Evolutionary conservation across 2,888 invertebrate genomes (phyloP).

Genomic region (Prosopocoilus inquinatus): DNA sequence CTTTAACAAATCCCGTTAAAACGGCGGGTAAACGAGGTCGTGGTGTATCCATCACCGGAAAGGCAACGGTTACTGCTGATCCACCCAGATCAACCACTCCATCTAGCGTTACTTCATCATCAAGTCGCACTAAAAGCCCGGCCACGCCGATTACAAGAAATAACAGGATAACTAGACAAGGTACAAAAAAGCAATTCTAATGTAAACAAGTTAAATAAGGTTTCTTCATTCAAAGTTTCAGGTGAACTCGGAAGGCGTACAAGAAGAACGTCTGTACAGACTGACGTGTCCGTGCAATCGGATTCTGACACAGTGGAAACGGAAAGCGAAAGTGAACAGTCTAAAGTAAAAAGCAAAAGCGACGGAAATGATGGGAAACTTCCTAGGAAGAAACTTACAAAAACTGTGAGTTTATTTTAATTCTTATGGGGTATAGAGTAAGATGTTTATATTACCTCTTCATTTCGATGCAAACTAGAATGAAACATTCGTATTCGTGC

Average conservation of each 20-base stretch:
- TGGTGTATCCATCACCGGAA: constrained; percentile 48
- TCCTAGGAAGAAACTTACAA: constrained; percentile 26
- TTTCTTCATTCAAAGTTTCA: constrained; percentile 6
- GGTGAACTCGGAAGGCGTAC: constrained; percentile 44
- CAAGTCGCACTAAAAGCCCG: constrained; percentile 64
- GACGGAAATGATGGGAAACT: constrained; percentile 39
- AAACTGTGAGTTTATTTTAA: constrained; percentile 23
- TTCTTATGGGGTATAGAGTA: no score
- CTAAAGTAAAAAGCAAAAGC: constrained; percentile 42
- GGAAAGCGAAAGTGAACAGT: constrained; percentile 39
- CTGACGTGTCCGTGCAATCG: constrained; percentile 58
- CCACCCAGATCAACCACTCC: constrained; percentile 64
- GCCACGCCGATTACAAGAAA: constrained; percentile 57
- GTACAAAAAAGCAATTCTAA: constrained; percentile 19
- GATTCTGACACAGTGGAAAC: constrained; percentile 58
- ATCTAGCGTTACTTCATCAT: constrained; percentile 61
- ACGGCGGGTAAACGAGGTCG: constrained; percentile 51
- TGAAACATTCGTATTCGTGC: no score
- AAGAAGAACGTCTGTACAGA: constrained; percentile 58
- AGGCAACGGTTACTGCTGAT: constrained; percentile 42
- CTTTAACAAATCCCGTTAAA: constrained; percentile 17
- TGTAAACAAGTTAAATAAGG: neutral
- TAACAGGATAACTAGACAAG: constrained; percentile 48
- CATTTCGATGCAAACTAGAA: no score
- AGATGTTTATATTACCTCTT: no score